These are phyloP conservation scores for Misgurnus mizolepis DNA, from an alignment of 2,113 vertebrate genomes.

Conservation along the genomic window DNA sequence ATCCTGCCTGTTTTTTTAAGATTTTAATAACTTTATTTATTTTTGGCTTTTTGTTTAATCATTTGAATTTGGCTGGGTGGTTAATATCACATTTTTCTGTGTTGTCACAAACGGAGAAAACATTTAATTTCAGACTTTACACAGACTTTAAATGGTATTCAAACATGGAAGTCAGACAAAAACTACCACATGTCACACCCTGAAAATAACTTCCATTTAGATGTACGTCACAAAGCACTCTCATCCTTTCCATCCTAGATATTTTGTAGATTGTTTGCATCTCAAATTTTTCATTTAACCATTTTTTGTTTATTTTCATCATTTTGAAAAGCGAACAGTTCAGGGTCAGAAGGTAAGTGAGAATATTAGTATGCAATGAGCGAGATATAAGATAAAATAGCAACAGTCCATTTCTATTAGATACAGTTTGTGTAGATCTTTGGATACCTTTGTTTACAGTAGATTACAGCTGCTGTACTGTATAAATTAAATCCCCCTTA, in stretches of 20 bases:
- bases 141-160: too few relatives aligned
- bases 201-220: neutral
- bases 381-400: conserved; percentile 10
- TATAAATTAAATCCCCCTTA: neutral
- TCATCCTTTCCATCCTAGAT: conserved; percentile 11
- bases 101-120: too few relatives aligned
- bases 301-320: conserved; percentile 64
- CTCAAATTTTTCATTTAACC: conserved; percentile 44
- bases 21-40: too few relatives aligned
- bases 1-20: too few relatives aligned
- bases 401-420: conserved; percentile 4
- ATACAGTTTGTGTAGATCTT: conserved; percentile 5
- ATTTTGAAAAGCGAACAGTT: conserved; percentile 71
- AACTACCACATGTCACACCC: too few relatives aligned
- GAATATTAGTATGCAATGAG: conserved; percentile 50
- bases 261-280: conserved; percentile 31
- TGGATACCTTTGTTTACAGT: neutral
- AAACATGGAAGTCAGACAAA: too few relatives aligned
- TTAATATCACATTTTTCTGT: too few relatives aligned
- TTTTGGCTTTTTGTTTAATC: too few relatives aligned
- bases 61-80: too few relatives aligned
- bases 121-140: too few relatives aligned
- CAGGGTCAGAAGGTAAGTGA: conserved; percentile 71
- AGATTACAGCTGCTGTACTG: neutral
- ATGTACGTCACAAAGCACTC: neutral